Evolutionary conservation across 1,140 invertebrate species (phyloP), one percentile per base, ranked within the genome.

Genomic region (Mizuhopecten yessoensis): DNA sequence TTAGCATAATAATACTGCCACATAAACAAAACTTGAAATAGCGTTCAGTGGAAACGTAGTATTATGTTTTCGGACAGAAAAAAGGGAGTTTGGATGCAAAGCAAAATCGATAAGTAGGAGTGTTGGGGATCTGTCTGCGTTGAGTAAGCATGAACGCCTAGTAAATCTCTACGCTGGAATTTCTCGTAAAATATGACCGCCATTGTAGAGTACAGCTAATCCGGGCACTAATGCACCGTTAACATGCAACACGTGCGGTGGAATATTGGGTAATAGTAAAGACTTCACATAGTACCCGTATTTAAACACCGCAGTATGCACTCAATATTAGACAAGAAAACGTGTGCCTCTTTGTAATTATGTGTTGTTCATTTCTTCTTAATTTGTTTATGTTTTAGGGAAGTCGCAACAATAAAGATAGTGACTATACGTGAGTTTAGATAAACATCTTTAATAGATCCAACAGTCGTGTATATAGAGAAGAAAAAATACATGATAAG

Each of bases 21-120:
- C 17, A 75, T 75, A 75, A n/a, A 75, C 23, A 75, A 75, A 3
- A 17, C n/a, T 75, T 75, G 57, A 75, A 75, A 75, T 75, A 75
- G 5, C 5, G 57, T 29, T 17, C 57, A 5, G 57, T 75, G 29
- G 23, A 29, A 75, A 11, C 57, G 29, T 75, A 75, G n/a, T 75
- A 29, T 75, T n/a, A 75, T 75, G 57, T 29, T 75, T 75, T 75
- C 57, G 57, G 57, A 75, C 57, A 13, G 57, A 75, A 75, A 17
- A n/a, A 75, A 49, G n/a, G n/a, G 20, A 49, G 45, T 49, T 49
- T 49, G 45, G 57, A 17, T 29, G 29, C 9, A 29, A 17, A 75
- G 11, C 5, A 29, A 75, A 75, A 75, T 75, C 57, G 11, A 75
- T 75, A 75, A 3, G 1, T n/a, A 17, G 57, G 15, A 75, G 15